Percentiles rank a stretch among this genome's conserved stretches.
Conservation (phyloP, 1,140 invertebrate genomes). For the Drosophila virilis region DNA sequence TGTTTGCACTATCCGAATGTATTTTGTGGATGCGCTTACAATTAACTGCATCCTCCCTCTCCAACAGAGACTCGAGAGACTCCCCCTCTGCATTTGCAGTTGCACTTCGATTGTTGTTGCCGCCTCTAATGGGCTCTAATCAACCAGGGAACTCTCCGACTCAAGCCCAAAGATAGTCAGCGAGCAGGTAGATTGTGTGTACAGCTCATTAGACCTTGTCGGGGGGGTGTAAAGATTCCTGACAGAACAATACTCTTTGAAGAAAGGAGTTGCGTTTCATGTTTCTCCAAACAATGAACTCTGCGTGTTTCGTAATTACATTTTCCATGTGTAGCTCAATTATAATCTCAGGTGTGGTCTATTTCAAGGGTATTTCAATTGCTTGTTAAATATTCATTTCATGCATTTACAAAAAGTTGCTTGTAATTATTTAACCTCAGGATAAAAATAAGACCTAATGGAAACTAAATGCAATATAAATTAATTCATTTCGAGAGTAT, state of each 20-base stretch:
- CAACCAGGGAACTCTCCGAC: slow-evolving; percentile 37
- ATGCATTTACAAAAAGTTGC: no score
- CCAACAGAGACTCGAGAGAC: not conserved
- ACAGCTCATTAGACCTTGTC: slow-evolving; percentile 31
- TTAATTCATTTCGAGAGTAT: no score
- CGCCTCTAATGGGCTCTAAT: slow-evolving; percentile 75
- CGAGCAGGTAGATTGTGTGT: slow-evolving; percentile 51
- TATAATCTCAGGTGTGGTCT: slow-evolving; percentile 8
- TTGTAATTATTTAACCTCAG: no score
- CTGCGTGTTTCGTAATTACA: slow-evolving; percentile 5
- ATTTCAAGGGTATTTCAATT: not conserved
- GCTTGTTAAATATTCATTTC: no score
- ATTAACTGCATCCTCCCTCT: slow-evolving; percentile 16
- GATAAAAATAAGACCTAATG: no score
- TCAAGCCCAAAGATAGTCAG: not conserved
- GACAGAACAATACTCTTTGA: not conserved
- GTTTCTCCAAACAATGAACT: not conserved
- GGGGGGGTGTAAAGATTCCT: slow-evolving; percentile 25
- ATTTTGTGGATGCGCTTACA: slow-evolving; percentile 34
- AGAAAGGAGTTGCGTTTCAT: slow-evolving; percentile 4
- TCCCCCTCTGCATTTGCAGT: slow-evolving; percentile 3
- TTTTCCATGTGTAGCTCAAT: slow-evolving; percentile 19
- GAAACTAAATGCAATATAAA: no score
- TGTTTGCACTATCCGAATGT: slow-evolving; percentile 37
- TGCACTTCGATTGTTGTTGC: slow-evolving; percentile 57